A percentile compares a stretch with the other conserved stretches of the same genome.
Conservation (phyloP, 2,888 invertebrate species). For the Carpatolechia fugitivella region DNA sequence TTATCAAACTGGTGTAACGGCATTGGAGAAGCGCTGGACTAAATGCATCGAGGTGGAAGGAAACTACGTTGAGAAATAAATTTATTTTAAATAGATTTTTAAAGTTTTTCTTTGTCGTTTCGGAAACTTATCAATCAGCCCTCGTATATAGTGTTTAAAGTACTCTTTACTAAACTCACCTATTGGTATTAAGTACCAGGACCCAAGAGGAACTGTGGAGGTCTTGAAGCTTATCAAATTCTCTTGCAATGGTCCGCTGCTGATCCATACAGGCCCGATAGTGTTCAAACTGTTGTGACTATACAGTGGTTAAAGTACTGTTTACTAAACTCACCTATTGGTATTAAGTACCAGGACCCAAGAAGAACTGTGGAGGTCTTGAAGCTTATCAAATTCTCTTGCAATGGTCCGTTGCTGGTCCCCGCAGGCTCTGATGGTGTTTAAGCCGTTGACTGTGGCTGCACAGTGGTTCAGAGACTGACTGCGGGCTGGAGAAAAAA, state of each 20-base stretch:
- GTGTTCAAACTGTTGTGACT: too few relatives aligned
- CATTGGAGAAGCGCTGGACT: too few relatives aligned
- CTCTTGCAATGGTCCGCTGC: too few relatives aligned
- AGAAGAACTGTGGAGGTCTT: constrained; percentile 82
- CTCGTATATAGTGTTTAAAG: too few relatives aligned
- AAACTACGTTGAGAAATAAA: too few relatives aligned
- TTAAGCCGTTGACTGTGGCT: constrained; percentile 88
- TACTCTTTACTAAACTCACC: too few relatives aligned
- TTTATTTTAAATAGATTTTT: too few relatives aligned
- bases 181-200: constrained; percentile 55
- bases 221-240: constrained; percentile 85
- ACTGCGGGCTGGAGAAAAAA: constrained; percentile 82
- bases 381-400: constrained; percentile 84
- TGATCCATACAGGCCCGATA: constrained; percentile 79
- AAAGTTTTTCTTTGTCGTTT: too few relatives aligned
- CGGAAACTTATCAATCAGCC: too few relatives aligned
- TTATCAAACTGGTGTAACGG: too few relatives aligned
- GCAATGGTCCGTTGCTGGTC: constrained; percentile 83
- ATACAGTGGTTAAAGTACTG: too few relatives aligned
- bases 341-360: constrained; percentile 64
- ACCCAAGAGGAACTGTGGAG: constrained; percentile 81
- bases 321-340: constrained; percentile 68
- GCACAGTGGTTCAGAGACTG: constrained; percentile 91
- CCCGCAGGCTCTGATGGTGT: constrained; percentile 88
- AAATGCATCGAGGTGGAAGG: too few relatives aligned